phyloP scores from a whole-genome alignment of 30 jellyfish, hydroid and myxozoan genomes.

The Hydractinia echinata region DNA sequence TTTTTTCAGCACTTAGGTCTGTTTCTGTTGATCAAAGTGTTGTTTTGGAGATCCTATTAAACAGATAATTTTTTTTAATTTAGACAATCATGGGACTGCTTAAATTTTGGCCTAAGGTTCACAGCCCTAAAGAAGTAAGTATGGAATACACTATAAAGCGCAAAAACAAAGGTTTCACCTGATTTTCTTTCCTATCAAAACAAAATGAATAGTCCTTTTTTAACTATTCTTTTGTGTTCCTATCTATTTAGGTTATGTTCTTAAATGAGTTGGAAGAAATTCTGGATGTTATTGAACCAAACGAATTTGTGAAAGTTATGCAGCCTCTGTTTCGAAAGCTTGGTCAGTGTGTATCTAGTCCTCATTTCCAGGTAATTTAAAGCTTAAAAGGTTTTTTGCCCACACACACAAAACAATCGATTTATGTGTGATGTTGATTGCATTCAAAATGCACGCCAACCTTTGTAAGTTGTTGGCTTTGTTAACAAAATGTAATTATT shows the following conservation, averaged over 20 bases:
- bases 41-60: neutral
- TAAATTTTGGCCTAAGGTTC: conserved; percentile 92
- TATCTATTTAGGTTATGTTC: conserved; percentile 81
- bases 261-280: conserved; percentile 94
- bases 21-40: neutral
- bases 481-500: too few relatives aligned
- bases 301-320: conserved; percentile 85
- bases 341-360: conserved; percentile 97
- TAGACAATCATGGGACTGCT: conserved; percentile 60
- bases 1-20: neutral
- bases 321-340: conserved; percentile 83
- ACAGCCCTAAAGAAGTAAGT: conserved; percentile 89
- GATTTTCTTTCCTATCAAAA: too few relatives aligned
- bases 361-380: conserved; percentile 87
- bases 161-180: too few relatives aligned
- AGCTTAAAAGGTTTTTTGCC: neutral
- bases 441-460: neutral
- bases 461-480: neutral
- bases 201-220: too few relatives aligned
- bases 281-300: conserved; percentile 92
- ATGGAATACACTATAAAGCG: neutral
- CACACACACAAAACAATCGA: neutral
- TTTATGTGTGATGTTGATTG: neutral
- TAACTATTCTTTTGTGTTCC: neutral
- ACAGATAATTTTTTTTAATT: conserved; percentile 1